phyloP scores from a whole-genome alignment of 2,888 invertebrate genomes.

The Eupithecia inturbata region DNA sequence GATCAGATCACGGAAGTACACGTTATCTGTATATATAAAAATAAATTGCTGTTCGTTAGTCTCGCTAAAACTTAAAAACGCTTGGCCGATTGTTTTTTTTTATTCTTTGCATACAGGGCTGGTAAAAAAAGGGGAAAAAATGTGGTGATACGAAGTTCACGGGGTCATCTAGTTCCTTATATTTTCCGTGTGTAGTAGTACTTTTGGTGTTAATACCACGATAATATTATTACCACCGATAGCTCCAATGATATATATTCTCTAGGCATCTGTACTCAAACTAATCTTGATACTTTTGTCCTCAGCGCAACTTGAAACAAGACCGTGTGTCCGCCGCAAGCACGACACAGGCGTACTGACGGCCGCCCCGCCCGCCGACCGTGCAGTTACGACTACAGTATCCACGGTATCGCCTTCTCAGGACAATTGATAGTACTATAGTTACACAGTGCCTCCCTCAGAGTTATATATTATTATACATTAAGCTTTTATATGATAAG shows the following conservation, averaged over 20 bases:
- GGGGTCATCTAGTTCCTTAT: no score
- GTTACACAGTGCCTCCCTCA: constrained; percentile 61
- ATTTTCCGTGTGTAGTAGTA: no score
- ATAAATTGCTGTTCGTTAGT: no score
- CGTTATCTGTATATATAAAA: no score
- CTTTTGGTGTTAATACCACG: no score
- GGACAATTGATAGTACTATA: constrained; percentile 59
- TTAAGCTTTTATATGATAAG: constrained; percentile 54
- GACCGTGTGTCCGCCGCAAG: constrained; percentile 75
- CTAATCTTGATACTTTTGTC: constrained; percentile 39
- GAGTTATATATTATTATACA: constrained; percentile 59
- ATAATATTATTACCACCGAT: no score
- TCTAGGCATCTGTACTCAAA: neutral
- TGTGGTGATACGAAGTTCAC: no score
- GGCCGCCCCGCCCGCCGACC: constrained; percentile 71
- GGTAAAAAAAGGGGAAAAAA: no score
- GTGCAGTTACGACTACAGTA: constrained; percentile 52
- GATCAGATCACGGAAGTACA: no score
- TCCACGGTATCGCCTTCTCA: constrained; percentile 55
- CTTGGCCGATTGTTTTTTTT: no score
- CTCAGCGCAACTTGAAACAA: constrained; percentile 75
- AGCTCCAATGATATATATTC: neutral
- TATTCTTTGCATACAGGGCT: no score
- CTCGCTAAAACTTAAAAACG: no score
- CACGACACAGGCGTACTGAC: constrained; percentile 83